Conservation (phyloP, 2,797 vertebrate genomes). For the Apogon hyalosoma region DNA sequence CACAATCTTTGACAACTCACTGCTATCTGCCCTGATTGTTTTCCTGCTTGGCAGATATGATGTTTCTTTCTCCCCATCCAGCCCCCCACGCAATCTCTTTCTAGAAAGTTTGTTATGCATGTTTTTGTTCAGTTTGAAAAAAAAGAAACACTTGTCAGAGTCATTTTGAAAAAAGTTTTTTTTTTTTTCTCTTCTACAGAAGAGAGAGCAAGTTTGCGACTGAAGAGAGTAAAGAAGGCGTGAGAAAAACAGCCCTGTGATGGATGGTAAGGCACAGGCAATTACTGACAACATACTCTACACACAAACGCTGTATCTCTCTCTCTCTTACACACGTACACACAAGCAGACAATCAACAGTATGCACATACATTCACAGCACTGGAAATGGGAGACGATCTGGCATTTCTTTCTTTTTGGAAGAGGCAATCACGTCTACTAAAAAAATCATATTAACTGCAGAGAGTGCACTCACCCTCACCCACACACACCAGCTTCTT, state of each 20-base stretch:
- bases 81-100: constrained; percentile 59
- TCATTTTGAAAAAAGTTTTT: constrained; percentile 58
- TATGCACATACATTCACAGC: constrained; percentile 53
- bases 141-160: constrained; percentile 61
- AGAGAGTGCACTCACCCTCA: constrained; percentile 27
- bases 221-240: constrained; percentile 47
- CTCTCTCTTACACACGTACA: constrained; percentile 9
- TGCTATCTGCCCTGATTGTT: constrained; percentile 69
- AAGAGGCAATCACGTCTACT: constrained; percentile 43
- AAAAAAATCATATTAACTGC: constrained; percentile 30
- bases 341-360: constrained; percentile 25
- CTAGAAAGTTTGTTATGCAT: constrained; percentile 75
- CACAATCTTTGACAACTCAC: constrained; percentile 70
- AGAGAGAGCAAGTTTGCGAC: constrained; percentile 60
- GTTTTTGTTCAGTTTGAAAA: constrained; percentile 49
- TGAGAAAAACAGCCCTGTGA: constrained; percentile 58
- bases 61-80: constrained; percentile 58
- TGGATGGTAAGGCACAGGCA: constrained; percentile 65
- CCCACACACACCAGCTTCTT: constrained; percentile 16
- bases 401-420: constrained; percentile 41
- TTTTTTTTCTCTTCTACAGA: constrained; percentile 40
- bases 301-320: constrained; percentile 27
- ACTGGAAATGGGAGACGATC: constrained; percentile 67
- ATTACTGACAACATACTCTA: constrained; percentile 65
- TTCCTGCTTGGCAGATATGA: constrained; percentile 71